Conservation (phyloP, 2,797 vertebrate species). For the Centroberyx gerrardi region DNA sequence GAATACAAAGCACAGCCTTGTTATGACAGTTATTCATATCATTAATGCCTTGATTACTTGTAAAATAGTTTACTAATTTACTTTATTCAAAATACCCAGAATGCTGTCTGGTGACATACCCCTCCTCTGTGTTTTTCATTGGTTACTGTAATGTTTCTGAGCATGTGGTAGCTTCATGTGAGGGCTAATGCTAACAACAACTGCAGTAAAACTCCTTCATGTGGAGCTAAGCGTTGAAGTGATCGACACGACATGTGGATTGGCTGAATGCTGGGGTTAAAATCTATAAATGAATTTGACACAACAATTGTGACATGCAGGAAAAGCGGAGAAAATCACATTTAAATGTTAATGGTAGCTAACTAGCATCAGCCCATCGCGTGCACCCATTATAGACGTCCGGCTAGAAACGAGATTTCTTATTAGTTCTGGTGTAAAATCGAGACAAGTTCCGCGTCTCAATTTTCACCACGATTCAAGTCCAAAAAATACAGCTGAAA, state of each 20-base stretch:
- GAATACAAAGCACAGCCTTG: neutral
- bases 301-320: rapidly evolving
- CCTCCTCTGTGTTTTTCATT: conserved; percentile 31
- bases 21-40: rapidly evolving
- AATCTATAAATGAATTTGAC: rapidly evolving
- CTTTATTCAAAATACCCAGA: conserved; percentile 41
- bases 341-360: neutral
- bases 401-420: conserved; percentile 16
- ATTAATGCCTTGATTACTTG: rapidly evolving
- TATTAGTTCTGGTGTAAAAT: too few relatives aligned
- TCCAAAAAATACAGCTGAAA: too few relatives aligned
- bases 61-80: neutral
- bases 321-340: rapidly evolving
- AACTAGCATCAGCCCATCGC: rapidly evolving
- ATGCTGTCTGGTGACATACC: conserved; percentile 10
- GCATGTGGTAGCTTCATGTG: conserved; percentile 23
- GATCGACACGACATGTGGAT: rapidly evolving
- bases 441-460: neutral
- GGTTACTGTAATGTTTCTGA: conserved; percentile 4
- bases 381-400: conserved; percentile 10
- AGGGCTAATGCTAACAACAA: conserved; percentile 39
- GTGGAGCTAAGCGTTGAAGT: rapidly evolving
- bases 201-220: rapidly evolving
- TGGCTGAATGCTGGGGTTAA: rapidly evolving
- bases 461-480: too few relatives aligned